Base-by-base conservation (phyloP, 2,113 vertebrate species). In the Microtus pennsylvanicus region DNA sequence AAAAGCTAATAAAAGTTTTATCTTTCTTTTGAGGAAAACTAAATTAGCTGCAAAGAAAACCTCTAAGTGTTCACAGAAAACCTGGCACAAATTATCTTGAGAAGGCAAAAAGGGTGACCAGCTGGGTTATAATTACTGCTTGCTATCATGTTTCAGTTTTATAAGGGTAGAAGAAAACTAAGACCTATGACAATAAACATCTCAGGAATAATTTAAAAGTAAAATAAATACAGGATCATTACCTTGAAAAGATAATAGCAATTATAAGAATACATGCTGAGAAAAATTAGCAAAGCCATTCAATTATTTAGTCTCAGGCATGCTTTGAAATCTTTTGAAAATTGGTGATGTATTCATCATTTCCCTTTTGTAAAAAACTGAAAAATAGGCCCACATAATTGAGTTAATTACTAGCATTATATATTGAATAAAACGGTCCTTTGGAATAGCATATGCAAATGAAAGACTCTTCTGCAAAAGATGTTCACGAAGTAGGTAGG, bases 211-310 rank as follows among this genome's bases (percentile, higher is more conserved):
- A 55, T 89, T 97, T 93, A 45, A 65, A 77, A 96, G 42, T 87
- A 91, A 97, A 98, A 93, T 94, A 93, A 98, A 97, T 97, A 98
- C 89, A 72, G 76, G 96, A 96, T 98, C 92, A 97, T 97, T 97
- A 0, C 22, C 86, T 97, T 97, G 98, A 96, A 90, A 89, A 96
- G 97, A 91, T 98, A 97, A 98, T 95, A 97, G 95, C 80, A 98
- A 98, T 98, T 97, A 96, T 85, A 97, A 97, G 95, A 85, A 97
- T 95, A 86, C 97, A 97, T 70, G 75, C 97, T 98, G 97, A 97
- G 97, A 98, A 98, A 98, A 98, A 97, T 98, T 98, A 98, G 96
- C 94, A 97, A 95, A 95, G 91, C 96, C 95, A 91, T 98, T 98
- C 97, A 98, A 98, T 98, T 96, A 98, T 85, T 98, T 98, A 98